Evolutionary conservation across 2,797 vertebrate species (phyloP).

Genomic region (Adrianichthys oophorus): DNA sequence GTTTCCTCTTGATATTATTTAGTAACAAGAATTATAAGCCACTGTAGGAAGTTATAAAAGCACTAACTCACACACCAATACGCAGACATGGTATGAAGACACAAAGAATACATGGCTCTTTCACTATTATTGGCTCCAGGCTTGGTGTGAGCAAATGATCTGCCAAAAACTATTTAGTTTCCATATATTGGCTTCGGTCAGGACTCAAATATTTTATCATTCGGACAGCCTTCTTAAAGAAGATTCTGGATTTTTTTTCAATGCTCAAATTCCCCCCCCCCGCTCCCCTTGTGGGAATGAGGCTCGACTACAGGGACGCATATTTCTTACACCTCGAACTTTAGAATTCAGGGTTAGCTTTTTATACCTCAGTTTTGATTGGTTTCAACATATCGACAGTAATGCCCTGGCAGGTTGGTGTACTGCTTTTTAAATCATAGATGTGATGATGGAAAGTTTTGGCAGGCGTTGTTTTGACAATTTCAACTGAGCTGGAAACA

Average conservation of each 20-base stretch:
- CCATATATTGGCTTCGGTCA: conserved; percentile 78
- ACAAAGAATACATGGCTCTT: conserved; percentile 51
- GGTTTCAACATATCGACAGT: conserved; percentile 49
- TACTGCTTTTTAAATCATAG: conserved; percentile 54
- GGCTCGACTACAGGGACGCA: conserved; percentile 54
- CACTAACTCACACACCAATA: conserved; percentile 47
- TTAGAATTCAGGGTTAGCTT: conserved; percentile 28
- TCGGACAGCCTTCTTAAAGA: conserved; percentile 76
- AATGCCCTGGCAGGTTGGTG: conserved; percentile 30
- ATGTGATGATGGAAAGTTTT: conserved; percentile 33
- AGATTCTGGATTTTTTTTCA: conserved; percentile 52
- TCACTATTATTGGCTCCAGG: conserved; percentile 89
- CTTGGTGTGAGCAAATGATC: conserved; percentile 67
- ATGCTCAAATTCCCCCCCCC: conserved; percentile 9
- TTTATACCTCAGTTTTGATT: conserved; percentile 41
- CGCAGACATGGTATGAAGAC: conserved; percentile 47
- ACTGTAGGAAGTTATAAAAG: conserved; percentile 88
- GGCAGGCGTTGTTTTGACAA: conserved; percentile 22
- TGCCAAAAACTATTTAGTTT: conserved; percentile 84
- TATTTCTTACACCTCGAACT: conserved; percentile 68
- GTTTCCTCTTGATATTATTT: conserved; percentile 47
- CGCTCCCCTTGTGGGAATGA: conserved; percentile 52
- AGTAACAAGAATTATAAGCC: conserved; percentile 71
- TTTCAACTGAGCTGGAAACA: conserved; percentile 30
- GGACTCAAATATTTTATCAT: conserved; percentile 80